Evolutionary conservation across 1,140 invertebrate species (phyloP).

Genomic region (Hylaeus anthracinus): DNA sequence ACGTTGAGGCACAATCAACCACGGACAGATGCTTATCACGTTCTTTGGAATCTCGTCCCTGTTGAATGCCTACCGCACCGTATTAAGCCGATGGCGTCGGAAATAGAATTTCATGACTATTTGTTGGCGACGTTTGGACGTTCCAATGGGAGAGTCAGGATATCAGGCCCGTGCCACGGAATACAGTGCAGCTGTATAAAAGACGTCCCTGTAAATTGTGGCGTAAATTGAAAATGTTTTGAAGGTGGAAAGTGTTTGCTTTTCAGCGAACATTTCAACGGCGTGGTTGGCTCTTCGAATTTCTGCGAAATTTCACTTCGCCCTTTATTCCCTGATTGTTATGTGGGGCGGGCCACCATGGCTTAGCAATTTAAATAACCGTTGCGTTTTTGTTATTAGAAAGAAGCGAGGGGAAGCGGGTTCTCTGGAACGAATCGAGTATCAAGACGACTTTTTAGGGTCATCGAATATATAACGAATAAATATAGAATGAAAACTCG

Average conservation of each 20-base stretch:
- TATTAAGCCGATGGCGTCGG: background rate
- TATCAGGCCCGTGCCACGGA: background rate
- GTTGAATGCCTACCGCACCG: background rate
- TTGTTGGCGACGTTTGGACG: constrained; percentile 4
- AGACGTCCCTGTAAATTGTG: constrained; percentile 30
- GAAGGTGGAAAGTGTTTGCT: background rate
- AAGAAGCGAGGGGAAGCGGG: too few relatives aligned
- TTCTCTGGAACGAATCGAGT: too few relatives aligned
- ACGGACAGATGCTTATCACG: background rate
- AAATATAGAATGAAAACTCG: too few relatives aligned
- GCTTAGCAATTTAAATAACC: too few relatives aligned
- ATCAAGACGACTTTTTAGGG: too few relatives aligned
- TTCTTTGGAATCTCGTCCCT: background rate
- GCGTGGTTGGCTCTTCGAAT: background rate
- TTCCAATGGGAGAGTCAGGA: constrained; percentile 7
- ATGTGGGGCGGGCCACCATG: too few relatives aligned
- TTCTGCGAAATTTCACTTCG: background rate
- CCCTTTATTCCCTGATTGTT: background rate
- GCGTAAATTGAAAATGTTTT: constrained; percentile 36
- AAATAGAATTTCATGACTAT: constrained; percentile 38
- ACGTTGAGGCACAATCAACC: background rate
- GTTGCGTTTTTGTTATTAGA: too few relatives aligned
- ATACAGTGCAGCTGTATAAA: constrained; percentile 5
- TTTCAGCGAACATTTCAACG: constrained; percentile 24
- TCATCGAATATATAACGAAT: too few relatives aligned